A percentile compares a stretch with the other conserved stretches of the same genome.
Evolutionary conservation across 2,888 invertebrate genomes (phyloP).

Genomic region (Hirudinaria manillensis): DNA sequence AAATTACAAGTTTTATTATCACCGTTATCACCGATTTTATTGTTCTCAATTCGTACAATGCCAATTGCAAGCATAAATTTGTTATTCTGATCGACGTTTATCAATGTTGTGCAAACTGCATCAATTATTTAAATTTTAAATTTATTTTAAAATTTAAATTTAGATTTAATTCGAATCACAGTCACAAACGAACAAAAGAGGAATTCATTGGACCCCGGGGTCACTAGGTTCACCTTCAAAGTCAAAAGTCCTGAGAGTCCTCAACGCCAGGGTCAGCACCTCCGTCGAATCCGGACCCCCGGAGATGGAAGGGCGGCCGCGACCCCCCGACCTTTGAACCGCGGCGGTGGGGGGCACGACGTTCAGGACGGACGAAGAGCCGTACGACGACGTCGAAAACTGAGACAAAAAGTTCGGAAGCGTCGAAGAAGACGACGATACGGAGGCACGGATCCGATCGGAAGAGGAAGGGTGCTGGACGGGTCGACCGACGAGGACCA

Average conservation of each 20-base stretch:
- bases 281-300: slow-evolving; percentile 62
- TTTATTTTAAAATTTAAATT: too few species aligned
- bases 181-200: too few species aligned
- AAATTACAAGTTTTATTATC: too few species aligned
- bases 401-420: slow-evolving; percentile 1
- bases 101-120: too few species aligned
- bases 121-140: too few species aligned
- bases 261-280: slow-evolving; percentile 80
- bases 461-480: slow-evolving; percentile 60
- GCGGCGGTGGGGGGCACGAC: not conserved
- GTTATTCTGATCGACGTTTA: too few species aligned
- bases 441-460: not conserved
- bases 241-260: slow-evolving; percentile 79
- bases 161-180: too few species aligned
- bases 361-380: not conserved
- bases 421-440: too few species aligned
- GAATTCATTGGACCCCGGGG: too few species aligned
- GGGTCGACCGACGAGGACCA: slow-evolving; percentile 81
- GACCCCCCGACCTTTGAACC: not conserved
- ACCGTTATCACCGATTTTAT: not conserved
- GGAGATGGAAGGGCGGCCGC: slow-evolving; percentile 36
- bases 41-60: not conserved
- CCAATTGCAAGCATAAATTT: not conserved
- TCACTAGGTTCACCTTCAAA: not conserved
- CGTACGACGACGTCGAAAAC: not conserved